Evolutionary conservation across 2,797 vertebrate species (phyloP).

Genomic region (Rhabdomys pumilio): DNA sequence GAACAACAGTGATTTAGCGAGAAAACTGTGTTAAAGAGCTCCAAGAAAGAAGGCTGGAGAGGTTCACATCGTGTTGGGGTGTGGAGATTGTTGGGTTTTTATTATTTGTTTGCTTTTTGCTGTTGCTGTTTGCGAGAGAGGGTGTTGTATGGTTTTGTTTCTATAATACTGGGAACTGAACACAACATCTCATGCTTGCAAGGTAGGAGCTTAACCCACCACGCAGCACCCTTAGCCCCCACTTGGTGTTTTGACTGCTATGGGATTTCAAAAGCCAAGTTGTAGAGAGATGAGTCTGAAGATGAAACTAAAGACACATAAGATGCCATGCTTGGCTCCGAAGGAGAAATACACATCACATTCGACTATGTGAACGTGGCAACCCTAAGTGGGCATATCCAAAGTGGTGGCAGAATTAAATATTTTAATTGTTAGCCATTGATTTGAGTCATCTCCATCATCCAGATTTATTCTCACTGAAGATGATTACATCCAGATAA

Average conservation of each 20-base stretch:
- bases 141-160: neutral
- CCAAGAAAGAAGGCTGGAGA: conserved; percentile 8
- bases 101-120: neutral
- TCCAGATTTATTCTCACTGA: conserved; percentile 80
- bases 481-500: conserved; percentile 69
- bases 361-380: neutral
- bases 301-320: neutral
- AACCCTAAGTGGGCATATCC: neutral
- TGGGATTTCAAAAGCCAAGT: neutral
- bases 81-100: neutral
- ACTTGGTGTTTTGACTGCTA: neutral
- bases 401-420: neutral
- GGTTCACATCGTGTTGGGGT: neutral
- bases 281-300: neutral
- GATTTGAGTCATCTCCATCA: conserved; percentile 71
- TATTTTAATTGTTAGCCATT: conserved; percentile 26
- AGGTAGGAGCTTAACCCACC: neutral
- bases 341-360: neutral
- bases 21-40: conserved; percentile 14
- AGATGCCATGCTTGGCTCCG: neutral
- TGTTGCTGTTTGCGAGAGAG: neutral
- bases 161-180: neutral
- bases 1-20: conserved; percentile 71
- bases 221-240: no score
- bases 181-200: neutral